Evolutionary conservation across 2,113 vertebrate genomes (phyloP).

Genomic region (Ailuropoda melanoleuca): DNA sequence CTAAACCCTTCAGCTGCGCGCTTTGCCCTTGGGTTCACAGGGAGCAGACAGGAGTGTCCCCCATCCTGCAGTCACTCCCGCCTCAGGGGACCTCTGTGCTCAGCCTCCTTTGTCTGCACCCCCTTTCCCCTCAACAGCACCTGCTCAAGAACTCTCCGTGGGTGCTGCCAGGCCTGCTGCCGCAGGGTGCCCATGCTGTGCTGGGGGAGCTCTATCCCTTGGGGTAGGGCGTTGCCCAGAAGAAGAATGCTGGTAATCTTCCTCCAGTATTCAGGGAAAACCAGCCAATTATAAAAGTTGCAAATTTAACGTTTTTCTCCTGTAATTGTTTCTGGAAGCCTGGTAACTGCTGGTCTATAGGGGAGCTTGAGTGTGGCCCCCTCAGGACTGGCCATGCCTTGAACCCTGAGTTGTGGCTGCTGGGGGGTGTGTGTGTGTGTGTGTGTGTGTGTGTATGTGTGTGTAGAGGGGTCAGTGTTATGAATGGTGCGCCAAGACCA

Average conservation of each 20-base stretch:
- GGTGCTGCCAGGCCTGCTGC: not conserved
- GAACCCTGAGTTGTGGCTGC: not conserved
- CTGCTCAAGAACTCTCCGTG: not conserved
- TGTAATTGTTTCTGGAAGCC: not conserved
- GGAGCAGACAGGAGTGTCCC: not conserved
- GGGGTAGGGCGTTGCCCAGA: fast-evolving
- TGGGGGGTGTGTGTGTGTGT: not conserved
- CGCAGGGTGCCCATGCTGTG: not conserved
- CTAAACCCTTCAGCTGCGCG: not conserved
- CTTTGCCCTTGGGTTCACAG: not conserved
- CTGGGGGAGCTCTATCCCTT: not conserved
- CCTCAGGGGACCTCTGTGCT: not conserved
- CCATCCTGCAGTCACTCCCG: fast-evolving
- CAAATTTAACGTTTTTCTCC: not conserved
- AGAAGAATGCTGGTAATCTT: not conserved
- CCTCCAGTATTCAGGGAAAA: not conserved
- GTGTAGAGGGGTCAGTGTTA: not conserved
- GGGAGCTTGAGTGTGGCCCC: not conserved
- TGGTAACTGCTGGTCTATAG: not conserved
- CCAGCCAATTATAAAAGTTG: not conserved
- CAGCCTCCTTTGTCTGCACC: not conserved
- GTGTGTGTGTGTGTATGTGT: not conserved
- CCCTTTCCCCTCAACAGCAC: too few relatives aligned
- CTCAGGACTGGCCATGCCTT: not conserved
- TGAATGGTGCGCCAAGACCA: not conserved